These are phyloP conservation scores for Caerostris darwini DNA, from an alignment of 1,140 invertebrate species.

Conservation along the genomic window DNA sequence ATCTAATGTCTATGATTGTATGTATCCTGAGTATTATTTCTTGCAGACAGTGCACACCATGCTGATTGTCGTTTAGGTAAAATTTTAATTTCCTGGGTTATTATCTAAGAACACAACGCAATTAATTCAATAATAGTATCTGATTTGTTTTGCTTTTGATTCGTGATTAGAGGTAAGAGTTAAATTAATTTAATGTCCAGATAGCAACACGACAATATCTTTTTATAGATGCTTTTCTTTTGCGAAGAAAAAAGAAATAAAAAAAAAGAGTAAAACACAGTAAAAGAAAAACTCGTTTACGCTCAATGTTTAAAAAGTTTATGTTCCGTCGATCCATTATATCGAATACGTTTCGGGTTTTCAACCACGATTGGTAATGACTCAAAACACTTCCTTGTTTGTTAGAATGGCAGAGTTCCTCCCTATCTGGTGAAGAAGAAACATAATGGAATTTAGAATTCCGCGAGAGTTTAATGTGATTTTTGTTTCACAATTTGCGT, in stretches of 20 bases:
- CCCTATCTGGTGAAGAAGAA: neutral
- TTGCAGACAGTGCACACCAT: too few relatives aligned
- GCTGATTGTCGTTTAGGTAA: too few relatives aligned
- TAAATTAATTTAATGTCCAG: too few relatives aligned
- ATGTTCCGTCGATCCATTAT: conserved; percentile 12
- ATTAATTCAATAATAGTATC: too few relatives aligned
- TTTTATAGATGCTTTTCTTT: conserved; percentile 3
- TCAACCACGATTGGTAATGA: conserved; percentile 3
- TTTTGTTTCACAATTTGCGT: neutral
- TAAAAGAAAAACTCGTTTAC: conserved; percentile 18
- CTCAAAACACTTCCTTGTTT: conserved; percentile 14
- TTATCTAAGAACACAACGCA: too few relatives aligned
- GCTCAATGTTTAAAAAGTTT: conserved; percentile 32
- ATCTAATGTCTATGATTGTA: too few relatives aligned
- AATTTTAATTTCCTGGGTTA: too few relatives aligned
- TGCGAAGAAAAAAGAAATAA: neutral
- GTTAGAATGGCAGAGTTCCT: neutral
- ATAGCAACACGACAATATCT: too few relatives aligned
- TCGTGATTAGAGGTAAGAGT: too few relatives aligned
- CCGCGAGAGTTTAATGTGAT: neutral
- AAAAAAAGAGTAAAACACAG: neutral
- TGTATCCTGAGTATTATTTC: too few relatives aligned
- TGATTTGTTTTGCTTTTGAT: too few relatives aligned
- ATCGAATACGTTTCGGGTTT: conserved; percentile 35
- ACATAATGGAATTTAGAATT: conserved; percentile 2